Base-by-base conservation (phyloP, 2,797 vertebrate genomes). In the Podarcis siculus region DNA sequence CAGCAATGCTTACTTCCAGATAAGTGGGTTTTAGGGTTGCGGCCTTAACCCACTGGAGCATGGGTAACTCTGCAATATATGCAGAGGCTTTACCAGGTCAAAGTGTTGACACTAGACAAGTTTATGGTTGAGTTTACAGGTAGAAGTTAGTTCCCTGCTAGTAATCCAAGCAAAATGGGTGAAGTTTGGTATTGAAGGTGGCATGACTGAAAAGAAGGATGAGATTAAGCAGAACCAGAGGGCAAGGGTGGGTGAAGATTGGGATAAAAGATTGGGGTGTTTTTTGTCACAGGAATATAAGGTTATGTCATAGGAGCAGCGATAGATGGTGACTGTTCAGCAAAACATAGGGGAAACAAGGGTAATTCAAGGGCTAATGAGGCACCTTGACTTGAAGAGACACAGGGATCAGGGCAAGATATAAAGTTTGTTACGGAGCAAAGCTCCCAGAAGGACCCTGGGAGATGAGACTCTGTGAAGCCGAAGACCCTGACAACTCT, bases 391-490 rank as follows among this genome's bases (percentile, higher is more conserved):
- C 3, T 8, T 42, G 73, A 37, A 27, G 30, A 30, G 42, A 13
- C 78, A 61, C 13, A 71, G 27, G 45, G 61, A 73, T n/a, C 35
- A 77, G 37, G 37, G 32, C 21, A 7, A 21, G 61, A 78, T 37
- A 66, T 67, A 27, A 23, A 77, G 71, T 49, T n/a, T 23, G 13
- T 66, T 23, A 66, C 4, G 3, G 61, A 82, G 15, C 2, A 67
- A 67, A 42, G 6, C 61, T 82, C 15, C 23, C 35, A 42, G 61
- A 61, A 75, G 55, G 21, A 64, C 42, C 37, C 69, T 87, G 39
- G 61, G 61, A 45, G 87, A 88, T 81, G 83, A 84, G 79, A 89
- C 85, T 0, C 45, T 80, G 86, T 91, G 90, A 81, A 71, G 39
- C 35, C 86, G 55, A 71, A 75, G 35, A 58, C 90, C 89, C 86